phyloP scores from a whole-genome alignment of 2,797 vertebrate species.

The Sebastes matsubarae region DNA sequence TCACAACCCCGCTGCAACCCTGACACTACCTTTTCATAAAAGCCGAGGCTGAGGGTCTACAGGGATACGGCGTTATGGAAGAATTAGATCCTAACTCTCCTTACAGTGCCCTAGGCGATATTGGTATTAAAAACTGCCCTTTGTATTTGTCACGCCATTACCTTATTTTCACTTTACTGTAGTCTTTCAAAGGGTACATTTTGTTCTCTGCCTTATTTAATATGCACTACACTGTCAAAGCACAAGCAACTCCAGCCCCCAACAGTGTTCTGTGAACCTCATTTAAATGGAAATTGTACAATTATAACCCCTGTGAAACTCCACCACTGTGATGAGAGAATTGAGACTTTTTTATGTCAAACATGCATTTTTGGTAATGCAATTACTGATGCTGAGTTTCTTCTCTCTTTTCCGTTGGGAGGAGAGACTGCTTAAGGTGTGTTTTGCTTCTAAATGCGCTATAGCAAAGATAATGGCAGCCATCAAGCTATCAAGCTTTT shows the following conservation, averaged over 20 bases:
- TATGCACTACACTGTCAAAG: conserved; percentile 49
- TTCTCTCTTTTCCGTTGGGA: conserved; percentile 23
- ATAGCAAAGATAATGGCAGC: conserved; percentile 65
- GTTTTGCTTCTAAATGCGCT: conserved; percentile 52
- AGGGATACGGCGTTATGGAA: conserved; percentile 7
- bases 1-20: conserved; percentile 27
- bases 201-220: conserved; percentile 27
- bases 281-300: conserved; percentile 78
- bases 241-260: conserved; percentile 47
- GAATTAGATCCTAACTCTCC: conserved; percentile 28
- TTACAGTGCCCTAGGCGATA: conserved; percentile 20
- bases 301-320: conserved; percentile 67
- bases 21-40: conserved; percentile 6
- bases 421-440: conserved; percentile 44
- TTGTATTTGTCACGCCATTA: conserved; percentile 41
- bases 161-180: conserved; percentile 37
- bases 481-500: conserved; percentile 52
- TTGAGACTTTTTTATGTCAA: conserved; percentile 43
- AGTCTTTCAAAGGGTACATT: conserved; percentile 26
- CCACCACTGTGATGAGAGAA: conserved; percentile 58
- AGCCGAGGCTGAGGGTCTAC: conserved; percentile 12
- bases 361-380: conserved; percentile 57
- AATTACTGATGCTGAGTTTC: conserved; percentile 53
- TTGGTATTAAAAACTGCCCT: conserved; percentile 26
- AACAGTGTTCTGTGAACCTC: conserved; percentile 61